Percentiles rank a stretch among this genome's conserved stretches.
These are phyloP conservation scores for Cephalotes varians DNA, from an alignment of 2,888 invertebrate genomes.

Conservation along the genomic window DNA sequence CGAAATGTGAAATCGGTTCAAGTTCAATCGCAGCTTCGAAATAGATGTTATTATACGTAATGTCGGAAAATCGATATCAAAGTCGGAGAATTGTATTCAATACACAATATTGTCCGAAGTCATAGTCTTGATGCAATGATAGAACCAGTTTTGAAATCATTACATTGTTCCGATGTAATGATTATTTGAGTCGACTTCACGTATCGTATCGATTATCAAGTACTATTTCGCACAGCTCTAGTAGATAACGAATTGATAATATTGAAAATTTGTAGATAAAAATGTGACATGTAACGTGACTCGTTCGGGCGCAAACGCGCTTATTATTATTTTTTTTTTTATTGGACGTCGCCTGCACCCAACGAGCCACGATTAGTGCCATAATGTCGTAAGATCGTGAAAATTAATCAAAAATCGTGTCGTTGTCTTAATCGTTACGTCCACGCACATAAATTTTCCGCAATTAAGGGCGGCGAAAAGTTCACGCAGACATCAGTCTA, in stretches of 20 bases:
- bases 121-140: neutral
- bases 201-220: neutral
- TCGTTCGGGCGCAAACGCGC: constrained; percentile 13
- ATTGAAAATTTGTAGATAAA: constrained; percentile 55
- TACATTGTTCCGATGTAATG: neutral
- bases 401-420: constrained; percentile 50
- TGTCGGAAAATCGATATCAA: constrained; percentile 17
- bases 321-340: constrained; percentile 25
- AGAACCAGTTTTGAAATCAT: neutral
- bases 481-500: neutral
- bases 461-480: neutral
- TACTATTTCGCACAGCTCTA: constrained; percentile 16
- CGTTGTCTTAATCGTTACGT: constrained; percentile 35
- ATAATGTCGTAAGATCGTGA: constrained; percentile 36
- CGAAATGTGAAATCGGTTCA: constrained; percentile 20
- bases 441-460: neutral
- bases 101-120: constrained; percentile 13
- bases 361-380: constrained; percentile 36
- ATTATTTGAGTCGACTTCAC: neutral
- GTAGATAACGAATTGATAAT: constrained; percentile 31
- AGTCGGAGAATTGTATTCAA: constrained; percentile 10
- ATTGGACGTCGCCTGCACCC: neutral
- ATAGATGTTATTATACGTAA: constrained; percentile 33
- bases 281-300: constrained; percentile 16
- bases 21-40: neutral